phyloP scores from a whole-genome alignment of 2,888 invertebrate species.

The Brachycybe producta region DNA sequence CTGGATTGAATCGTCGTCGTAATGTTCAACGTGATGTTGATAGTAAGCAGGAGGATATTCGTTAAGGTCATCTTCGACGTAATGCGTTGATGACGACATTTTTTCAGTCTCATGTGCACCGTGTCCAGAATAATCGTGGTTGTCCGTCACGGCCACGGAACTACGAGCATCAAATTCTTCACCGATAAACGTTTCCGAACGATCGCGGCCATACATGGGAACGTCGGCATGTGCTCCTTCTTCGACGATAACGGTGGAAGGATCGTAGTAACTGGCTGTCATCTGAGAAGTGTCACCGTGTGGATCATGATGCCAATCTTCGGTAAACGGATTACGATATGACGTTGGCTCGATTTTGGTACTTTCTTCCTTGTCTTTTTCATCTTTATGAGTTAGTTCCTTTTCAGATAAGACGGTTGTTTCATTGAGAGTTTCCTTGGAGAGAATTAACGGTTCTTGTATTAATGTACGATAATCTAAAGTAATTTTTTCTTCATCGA shows the following conservation, averaged over 20 bases:
- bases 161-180: neutral
- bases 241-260: too few relatives aligned
- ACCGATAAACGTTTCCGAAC: conserved; percentile 13
- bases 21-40: too few relatives aligned
- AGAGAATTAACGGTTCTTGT: neutral
- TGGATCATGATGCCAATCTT: neutral
- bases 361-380: conserved; percentile 16
- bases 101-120: too few relatives aligned
- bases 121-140: too few relatives aligned
- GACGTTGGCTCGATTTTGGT: neutral
- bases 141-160: neutral
- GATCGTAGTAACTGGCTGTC: too few relatives aligned
- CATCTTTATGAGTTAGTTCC: conserved; percentile 14
- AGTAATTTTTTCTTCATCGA: too few relatives aligned
- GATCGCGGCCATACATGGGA: neutral
- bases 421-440: neutral
- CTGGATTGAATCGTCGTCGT: too few relatives aligned
- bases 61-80: neutral
- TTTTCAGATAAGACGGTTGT: conserved; percentile 10
- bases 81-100: too few relatives aligned
- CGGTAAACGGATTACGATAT: neutral
- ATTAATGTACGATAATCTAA: too few relatives aligned
- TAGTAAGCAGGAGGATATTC: too few relatives aligned
- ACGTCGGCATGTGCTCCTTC: conserved; percentile 3
- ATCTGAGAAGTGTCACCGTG: neutral